A percentile compares a stretch with the other conserved stretches of the same genome.
These are phyloP conservation scores for Hypolimnas misippus DNA, from an alignment of 2,888 invertebrate species.

Conservation along the genomic window DNA sequence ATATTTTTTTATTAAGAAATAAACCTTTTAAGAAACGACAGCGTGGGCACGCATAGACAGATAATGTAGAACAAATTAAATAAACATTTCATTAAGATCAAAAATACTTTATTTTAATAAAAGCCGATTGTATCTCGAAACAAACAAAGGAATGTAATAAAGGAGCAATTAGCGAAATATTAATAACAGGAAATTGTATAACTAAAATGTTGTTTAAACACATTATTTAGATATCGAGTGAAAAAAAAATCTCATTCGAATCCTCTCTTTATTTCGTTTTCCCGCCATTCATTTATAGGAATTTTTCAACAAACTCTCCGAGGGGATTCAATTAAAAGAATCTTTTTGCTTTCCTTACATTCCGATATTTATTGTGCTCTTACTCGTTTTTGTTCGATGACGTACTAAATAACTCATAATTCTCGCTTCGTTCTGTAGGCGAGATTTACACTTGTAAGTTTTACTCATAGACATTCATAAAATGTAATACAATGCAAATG, in stretches of 20 bases:
- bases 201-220: conserved; percentile 37
- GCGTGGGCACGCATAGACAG: too few species aligned
- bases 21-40: too few species aligned
- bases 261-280: conserved; percentile 36
- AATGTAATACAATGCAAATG: too few species aligned
- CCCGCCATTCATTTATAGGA: conserved; percentile 34
- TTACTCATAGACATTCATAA: too few species aligned
- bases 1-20: too few species aligned
- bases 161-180: conserved; percentile 2
- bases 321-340: conserved; percentile 41
- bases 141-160: not conserved
- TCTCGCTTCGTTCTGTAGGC: too few species aligned
- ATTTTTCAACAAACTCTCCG: conserved; percentile 34
- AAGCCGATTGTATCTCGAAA: not conserved
- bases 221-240: conserved; percentile 39
- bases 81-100: too few species aligned
- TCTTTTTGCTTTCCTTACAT: conserved; percentile 37
- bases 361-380: conserved; percentile 32
- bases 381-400: conserved; percentile 4
- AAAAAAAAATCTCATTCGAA: conserved; percentile 43
- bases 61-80: too few species aligned
- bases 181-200: conserved; percentile 13
- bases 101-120: not conserved
- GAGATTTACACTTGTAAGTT: too few species aligned
- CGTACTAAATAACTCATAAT: conserved; percentile 12